phyloP scores from a whole-genome alignment of 1,140 invertebrate species.

The Caenorhabditis brenneri region DNA sequence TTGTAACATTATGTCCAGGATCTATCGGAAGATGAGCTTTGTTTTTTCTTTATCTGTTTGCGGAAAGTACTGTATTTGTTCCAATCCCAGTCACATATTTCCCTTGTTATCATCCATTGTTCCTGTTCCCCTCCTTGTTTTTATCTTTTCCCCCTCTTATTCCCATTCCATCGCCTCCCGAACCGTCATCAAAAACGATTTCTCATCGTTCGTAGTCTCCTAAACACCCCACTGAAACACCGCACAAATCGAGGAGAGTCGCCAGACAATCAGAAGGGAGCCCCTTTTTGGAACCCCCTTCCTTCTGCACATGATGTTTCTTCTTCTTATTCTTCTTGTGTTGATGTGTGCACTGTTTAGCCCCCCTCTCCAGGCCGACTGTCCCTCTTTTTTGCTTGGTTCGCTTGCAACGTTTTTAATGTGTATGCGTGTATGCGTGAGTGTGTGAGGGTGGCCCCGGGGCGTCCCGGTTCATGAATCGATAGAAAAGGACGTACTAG shows the following conservation, averaged over 20 bases:
- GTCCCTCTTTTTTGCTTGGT: background rate
- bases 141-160: background rate
- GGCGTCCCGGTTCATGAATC: too few species aligned
- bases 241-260: background rate
- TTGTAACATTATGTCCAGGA: too few species aligned
- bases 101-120: background rate
- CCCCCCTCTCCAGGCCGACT: background rate
- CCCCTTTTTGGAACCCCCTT: too few species aligned
- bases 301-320: background rate
- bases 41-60: too few species aligned
- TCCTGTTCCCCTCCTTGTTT: background rate
- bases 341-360: too few species aligned
- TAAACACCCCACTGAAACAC: background rate
- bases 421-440: background rate
- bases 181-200: background rate
- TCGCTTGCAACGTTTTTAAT: background rate
- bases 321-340: background rate
- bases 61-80: too few species aligned
- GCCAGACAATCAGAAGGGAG: background rate
- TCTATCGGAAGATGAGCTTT: too few species aligned
- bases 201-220: background rate
- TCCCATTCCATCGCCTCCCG: background rate
- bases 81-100: background rate
- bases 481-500: background rate
- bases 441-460: background rate